Evolutionary conservation across 2,888 invertebrate species (phyloP).

Genomic region (Tetheella fluctuosa): DNA sequence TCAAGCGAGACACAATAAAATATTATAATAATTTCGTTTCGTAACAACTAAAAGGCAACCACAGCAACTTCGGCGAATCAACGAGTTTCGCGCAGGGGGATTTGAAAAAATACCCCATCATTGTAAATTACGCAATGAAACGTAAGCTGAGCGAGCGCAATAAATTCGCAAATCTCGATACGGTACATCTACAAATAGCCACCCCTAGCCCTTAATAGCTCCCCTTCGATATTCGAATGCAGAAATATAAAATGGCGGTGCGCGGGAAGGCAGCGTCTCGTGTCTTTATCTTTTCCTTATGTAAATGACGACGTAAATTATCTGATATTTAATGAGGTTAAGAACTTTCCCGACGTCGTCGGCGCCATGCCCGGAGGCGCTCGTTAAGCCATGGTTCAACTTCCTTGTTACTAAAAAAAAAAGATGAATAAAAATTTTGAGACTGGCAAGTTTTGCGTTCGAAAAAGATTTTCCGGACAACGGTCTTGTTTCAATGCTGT

Average conservation of each 20-base stretch:
- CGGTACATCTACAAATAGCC: conserved; percentile 38
- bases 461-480: conserved; percentile 6
- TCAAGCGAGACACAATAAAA: conserved; percentile 9
- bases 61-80: conserved; percentile 46
- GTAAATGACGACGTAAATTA: conserved; percentile 71
- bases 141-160: conserved; percentile 70
- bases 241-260: conserved; percentile 75
- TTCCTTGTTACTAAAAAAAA: conserved; percentile 51
- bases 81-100: conserved; percentile 44
- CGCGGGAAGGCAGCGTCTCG: conserved; percentile 55
- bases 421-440: conserved; percentile 33
- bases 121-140: conserved; percentile 73
- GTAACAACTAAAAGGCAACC: conserved; percentile 43
- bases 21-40: conserved; percentile 17
- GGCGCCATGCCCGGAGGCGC: conserved; percentile 55
- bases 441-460: conserved; percentile 37
- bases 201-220: conserved; percentile 46
- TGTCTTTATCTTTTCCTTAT: conserved; percentile 83
- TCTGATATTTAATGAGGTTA: conserved; percentile 74
- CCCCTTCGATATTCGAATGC: conserved; percentile 71
- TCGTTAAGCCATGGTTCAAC: conserved; percentile 51
- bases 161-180: conserved; percentile 71
- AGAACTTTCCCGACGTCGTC: conserved; percentile 72
- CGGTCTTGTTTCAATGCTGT: conserved; percentile 1
- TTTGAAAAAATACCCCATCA: conserved; percentile 43